Evolutionary conservation across 1,140 invertebrate genomes (phyloP).

Genomic region (Platorchestia sp.): DNA sequence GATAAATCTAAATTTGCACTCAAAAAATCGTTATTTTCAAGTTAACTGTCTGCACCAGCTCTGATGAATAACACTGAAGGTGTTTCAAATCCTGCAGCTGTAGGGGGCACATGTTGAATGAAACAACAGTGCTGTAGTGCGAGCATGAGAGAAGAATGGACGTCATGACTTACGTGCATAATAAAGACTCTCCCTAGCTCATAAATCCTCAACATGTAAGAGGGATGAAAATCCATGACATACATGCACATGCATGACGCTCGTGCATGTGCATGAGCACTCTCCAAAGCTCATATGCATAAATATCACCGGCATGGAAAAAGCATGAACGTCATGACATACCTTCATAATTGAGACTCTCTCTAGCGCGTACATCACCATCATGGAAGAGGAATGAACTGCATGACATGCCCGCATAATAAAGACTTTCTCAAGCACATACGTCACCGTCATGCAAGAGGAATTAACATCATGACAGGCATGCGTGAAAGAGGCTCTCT

Average conservation of each 20-base stretch:
- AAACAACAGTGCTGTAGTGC: not conserved
- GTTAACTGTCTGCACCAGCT: not conserved
- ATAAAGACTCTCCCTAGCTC: not conserved
- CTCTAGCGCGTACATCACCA: no score
- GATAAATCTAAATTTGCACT: not conserved
- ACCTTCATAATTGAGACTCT: not conserved
- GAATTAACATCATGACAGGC: no score
- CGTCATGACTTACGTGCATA: not conserved
- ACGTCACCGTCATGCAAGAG: no score
- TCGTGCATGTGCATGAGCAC: no score
- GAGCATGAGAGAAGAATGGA: not conserved
- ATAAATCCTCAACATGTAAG: not conserved
- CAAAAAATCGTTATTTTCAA: not conserved
- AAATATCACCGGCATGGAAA: no score
- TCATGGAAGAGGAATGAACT: no score
- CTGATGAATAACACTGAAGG: not conserved
- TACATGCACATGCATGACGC: no score
- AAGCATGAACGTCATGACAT: not conserved
- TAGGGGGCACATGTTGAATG: not conserved
- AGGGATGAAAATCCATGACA: no score
- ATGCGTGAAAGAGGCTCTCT: no score
- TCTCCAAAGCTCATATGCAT: no score
- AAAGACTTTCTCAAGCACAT: no score
- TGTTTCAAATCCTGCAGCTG: not conserved
- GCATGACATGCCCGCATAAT: no score